Percentiles rank a stretch among this genome's conserved stretches.
Conservation (phyloP, 2,888 invertebrate species). For the Lycophotia porphyrea region DNA sequence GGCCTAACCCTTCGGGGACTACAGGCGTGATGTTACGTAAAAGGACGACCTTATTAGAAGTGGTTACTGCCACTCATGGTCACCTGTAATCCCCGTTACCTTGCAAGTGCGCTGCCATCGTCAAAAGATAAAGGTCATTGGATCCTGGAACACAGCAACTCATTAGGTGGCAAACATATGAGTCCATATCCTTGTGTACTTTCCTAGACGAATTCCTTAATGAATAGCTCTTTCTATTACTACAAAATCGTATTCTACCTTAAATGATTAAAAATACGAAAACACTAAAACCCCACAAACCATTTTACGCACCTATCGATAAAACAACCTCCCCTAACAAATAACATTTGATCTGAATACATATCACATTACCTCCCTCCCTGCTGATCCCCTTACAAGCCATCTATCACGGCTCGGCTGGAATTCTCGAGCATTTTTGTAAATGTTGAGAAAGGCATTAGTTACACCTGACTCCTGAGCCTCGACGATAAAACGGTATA, state of each 20-base stretch:
- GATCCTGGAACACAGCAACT: not conserved
- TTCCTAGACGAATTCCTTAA: not conserved
- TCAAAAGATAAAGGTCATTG: not conserved
- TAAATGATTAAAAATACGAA: too few species aligned
- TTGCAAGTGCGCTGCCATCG: not conserved
- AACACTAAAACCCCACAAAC: constrained; percentile 2
- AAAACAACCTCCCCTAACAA: constrained; percentile 24
- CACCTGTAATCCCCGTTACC: too few species aligned
- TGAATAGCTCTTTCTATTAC: too few species aligned
- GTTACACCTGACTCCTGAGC: constrained; percentile 53
- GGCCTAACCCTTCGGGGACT: too few species aligned
- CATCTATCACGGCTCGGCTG: constrained; percentile 51
- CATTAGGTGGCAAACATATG: not conserved
- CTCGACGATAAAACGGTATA: constrained; percentile 34
- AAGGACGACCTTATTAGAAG: too few species aligned
- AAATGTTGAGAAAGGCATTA: constrained; percentile 56
- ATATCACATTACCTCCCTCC: constrained; percentile 34
- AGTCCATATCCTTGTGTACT: not conserved
- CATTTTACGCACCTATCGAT: constrained; percentile 7
- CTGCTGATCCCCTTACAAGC: constrained; percentile 39
- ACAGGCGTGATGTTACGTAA: too few species aligned
- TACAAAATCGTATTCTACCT: not conserved
- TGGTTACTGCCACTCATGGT: not conserved
- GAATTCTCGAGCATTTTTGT: constrained; percentile 40
- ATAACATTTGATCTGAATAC: constrained; percentile 49